Conservation (phyloP, 2,888 invertebrate species). For the Terebella lapidaria region DNA sequence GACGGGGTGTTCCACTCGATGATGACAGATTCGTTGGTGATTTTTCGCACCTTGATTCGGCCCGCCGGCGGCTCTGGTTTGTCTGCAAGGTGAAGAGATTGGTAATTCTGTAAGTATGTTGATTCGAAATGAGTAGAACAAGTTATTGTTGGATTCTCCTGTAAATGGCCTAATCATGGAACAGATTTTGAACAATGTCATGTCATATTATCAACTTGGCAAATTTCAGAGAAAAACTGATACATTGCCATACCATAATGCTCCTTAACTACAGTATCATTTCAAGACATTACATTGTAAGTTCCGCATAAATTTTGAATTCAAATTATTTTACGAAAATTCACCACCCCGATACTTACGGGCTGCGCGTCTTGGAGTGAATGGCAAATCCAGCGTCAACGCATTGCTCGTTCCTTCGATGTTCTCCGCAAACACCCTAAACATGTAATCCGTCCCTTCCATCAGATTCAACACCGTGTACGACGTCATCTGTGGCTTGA, state of each 20-base stretch:
- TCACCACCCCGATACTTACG: constrained; percentile 37
- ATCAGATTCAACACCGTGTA: constrained; percentile 58
- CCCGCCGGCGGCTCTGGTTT: constrained; percentile 24
- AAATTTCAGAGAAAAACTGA: too few relatives aligned
- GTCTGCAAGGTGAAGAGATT: constrained; percentile 13
- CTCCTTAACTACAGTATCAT: too few relatives aligned
- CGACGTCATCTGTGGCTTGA: constrained; percentile 62
- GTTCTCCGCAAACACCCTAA: constrained; percentile 79
- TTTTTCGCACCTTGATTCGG: constrained; percentile 18
- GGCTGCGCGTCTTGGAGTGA: constrained; percentile 36
- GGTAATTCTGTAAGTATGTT: neutral
- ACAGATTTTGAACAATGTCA: neutral
- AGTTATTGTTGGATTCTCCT: too few relatives aligned
- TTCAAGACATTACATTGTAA: too few relatives aligned
- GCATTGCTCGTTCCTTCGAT: constrained; percentile 66
- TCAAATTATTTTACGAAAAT: too few relatives aligned
- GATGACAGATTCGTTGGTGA: constrained; percentile 69
- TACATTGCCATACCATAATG: too few relatives aligned
- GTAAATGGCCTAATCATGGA: neutral
- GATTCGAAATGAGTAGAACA: neutral
- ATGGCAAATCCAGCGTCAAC: constrained; percentile 17
- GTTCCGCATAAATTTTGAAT: too few relatives aligned
- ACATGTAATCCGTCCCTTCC: constrained; percentile 77
- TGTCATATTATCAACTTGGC: neutral
- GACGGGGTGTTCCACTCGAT: constrained; percentile 78